A percentile compares a stretch with the other conserved stretches of the same genome.
These are phyloP conservation scores for Hoplias malabaricus DNA, from an alignment of 2,113 vertebrate species.

Conservation along the genomic window DNA sequence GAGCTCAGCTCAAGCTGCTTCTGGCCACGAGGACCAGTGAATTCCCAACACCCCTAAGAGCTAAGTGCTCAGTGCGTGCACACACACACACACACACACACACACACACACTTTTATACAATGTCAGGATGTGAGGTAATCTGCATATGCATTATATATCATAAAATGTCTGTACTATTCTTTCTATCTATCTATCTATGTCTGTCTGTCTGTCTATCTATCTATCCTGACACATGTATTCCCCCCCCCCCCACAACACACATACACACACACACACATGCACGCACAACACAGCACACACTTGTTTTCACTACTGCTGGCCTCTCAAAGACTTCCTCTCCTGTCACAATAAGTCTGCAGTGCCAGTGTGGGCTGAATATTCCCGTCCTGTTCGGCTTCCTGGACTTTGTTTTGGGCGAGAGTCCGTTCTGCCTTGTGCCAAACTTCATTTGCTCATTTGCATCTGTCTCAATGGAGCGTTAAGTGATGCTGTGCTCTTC, in stretches of 20 bases:
- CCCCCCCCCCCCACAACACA: neutral
- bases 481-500: neutral
- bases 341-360: slow-evolving; percentile 11
- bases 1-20: slow-evolving; percentile 41
- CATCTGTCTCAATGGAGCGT: neutral
- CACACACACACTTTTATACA: neutral
- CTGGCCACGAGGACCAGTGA: neutral
- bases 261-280: slow-evolving; percentile 14
- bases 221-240: neutral
- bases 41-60: slow-evolving; percentile 7
- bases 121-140: neutral
- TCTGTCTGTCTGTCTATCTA: neutral
- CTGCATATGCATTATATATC: too few relatives aligned
- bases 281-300: neutral
- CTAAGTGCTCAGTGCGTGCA: neutral
- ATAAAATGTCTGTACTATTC: too few relatives aligned
- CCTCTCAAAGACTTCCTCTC: slow-evolving; percentile 26
- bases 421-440: neutral
- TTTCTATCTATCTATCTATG: too few relatives aligned
- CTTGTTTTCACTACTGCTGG: slow-evolving; percentile 25
- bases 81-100: neutral
- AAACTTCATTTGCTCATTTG: slow-evolving; percentile 36
- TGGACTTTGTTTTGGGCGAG: slow-evolving; percentile 10
- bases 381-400: slow-evolving; percentile 29
- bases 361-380: neutral